Percentiles rank a stretch among this genome's conserved stretches.
Evolutionary conservation across 2,113 vertebrate species (phyloP).

Genomic region (Cryptomyrus ogoouensis): DNA sequence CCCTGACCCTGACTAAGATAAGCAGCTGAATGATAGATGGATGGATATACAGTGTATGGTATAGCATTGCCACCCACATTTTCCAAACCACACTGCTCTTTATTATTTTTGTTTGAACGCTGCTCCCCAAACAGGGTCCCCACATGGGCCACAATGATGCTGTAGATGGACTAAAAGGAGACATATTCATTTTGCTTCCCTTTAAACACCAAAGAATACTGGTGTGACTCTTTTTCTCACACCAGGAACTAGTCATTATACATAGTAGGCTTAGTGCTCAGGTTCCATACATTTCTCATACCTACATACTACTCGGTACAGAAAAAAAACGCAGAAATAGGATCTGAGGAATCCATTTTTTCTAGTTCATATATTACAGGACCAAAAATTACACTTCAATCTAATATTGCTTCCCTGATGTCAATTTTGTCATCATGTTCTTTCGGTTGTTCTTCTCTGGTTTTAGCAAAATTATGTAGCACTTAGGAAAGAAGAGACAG

Average conservation of each 20-base stretch:
- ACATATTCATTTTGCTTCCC: neutral
- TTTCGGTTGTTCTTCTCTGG: constrained; percentile 47
- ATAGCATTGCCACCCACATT: neutral
- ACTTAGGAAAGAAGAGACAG: constrained; percentile 49
- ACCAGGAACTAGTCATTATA: neutral
- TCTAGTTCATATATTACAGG: neutral
- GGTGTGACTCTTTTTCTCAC: neutral
- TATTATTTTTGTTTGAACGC: neutral
- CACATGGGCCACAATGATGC: neutral
- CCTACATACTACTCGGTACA: neutral
- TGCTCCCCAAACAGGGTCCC: neutral
- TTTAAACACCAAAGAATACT: neutral
- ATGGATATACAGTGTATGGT: neutral
- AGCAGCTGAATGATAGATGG: neutral
- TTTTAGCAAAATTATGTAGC: constrained; percentile 45
- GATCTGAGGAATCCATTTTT: neutral
- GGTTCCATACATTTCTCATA: neutral
- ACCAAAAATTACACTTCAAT: neutral
- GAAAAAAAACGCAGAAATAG: neutral
- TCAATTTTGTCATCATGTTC: constrained; percentile 37
- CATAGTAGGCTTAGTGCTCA: neutral
- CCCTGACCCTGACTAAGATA: neutral
- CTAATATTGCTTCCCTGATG: constrained; percentile 20
- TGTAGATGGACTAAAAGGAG: neutral
- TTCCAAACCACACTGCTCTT: neutral